phyloP scores from a whole-genome alignment of 92 coral and sea anemone species.

The Parazoanthus atlanticus region DNA sequence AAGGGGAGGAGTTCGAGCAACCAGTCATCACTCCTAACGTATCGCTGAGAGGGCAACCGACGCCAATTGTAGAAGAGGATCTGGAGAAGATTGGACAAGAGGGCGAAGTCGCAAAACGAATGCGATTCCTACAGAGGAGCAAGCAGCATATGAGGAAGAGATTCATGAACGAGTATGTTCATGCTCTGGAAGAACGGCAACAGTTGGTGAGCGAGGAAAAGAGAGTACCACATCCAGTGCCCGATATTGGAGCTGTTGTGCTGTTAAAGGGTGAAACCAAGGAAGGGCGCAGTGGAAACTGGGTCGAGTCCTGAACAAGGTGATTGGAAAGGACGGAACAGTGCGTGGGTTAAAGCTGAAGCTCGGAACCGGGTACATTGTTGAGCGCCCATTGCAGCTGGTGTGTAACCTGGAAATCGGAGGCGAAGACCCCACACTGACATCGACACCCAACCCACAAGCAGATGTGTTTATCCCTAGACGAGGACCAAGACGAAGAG shows the following conservation, averaged over 20 bases:
- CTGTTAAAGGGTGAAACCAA: slow-evolving; percentile 52
- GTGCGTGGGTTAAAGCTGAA: slow-evolving; percentile 60
- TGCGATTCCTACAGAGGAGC: slow-evolving; percentile 1
- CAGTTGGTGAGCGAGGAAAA: not conserved
- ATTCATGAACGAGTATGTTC: not conserved
- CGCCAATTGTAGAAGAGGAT: slow-evolving; percentile 46
- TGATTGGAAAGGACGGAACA: slow-evolving; percentile 54
- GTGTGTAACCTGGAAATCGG: slow-evolving; percentile 61
- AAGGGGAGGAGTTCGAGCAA: slow-evolving; percentile 62
- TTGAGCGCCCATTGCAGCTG: slow-evolving; percentile 62
- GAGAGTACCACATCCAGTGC: slow-evolving; percentile 23
- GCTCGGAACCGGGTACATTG: slow-evolving; percentile 58
- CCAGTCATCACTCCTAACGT: slow-evolving; percentile 71
- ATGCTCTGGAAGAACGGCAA: slow-evolving; percentile 11
- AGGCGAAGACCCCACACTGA: slow-evolving; percentile 46
- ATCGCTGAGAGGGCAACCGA: slow-evolving; percentile 51
- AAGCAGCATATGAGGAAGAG: slow-evolving; percentile 5
- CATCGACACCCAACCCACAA: slow-evolving; percentile 40
- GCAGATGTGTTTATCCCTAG: slow-evolving; percentile 45
- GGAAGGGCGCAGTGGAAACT: slow-evolving; percentile 62
- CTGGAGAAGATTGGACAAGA: slow-evolving; percentile 49
- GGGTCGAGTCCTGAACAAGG: slow-evolving; percentile 54
- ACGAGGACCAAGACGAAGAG: slow-evolving; percentile 43
- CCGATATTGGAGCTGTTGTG: slow-evolving; percentile 56
- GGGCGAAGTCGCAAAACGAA: slow-evolving; percentile 39